Evolutionary conservation across 2,888 invertebrate genomes (phyloP), one percentile per base, ranked within the genome.

Genomic region (Malachius bipustulatus): DNA sequence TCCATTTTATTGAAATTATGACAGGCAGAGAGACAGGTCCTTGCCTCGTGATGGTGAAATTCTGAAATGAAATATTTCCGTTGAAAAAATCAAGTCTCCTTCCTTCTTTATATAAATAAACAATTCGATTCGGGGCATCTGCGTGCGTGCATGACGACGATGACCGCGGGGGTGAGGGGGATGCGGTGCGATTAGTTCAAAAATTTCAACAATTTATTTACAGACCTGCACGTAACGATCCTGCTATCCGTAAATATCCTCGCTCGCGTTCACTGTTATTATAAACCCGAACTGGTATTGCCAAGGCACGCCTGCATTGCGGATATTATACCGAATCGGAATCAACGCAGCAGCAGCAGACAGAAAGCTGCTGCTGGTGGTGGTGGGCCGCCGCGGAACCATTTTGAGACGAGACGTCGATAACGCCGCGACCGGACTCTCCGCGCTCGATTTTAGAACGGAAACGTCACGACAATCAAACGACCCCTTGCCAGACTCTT

Each of bases 231-330:
- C 54, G 53, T 54, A 45, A 49, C 47, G 50, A 55, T 59, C 44
- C 56, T 56, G 55, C 57, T 56, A 48, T 58, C 56, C 52, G 56
- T 51, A 57, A 58, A 58, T 57, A 57, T 59, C 53, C 54, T 54
- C 48, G 53, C 56, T n/a, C 54, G 51, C 57, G 56, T 59, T 48
- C 59, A 56, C 58, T 56, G 55, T 52, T 19, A 55, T 52, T n/a
- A n/a, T n/a, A n/a, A n/a, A n/a, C n/a, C n/a, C n/a, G 46, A 55
- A 56, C 56, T 56, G 52, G 54, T 54, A 54, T 51, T 49, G 54
- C 49, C 53, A 48, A 56, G 60, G 58, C 61, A 62, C 62, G 61
- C 62, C 63, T 63, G 63, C 62, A 63, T 62, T 62, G 62, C 62
- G 55, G 62, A 62, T 60, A 60, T 60, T 55, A n/a, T n/a, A n/a